Base-by-base conservation (phyloP, 1,140 invertebrate genomes). In the Zaprionus africanus region DNA sequence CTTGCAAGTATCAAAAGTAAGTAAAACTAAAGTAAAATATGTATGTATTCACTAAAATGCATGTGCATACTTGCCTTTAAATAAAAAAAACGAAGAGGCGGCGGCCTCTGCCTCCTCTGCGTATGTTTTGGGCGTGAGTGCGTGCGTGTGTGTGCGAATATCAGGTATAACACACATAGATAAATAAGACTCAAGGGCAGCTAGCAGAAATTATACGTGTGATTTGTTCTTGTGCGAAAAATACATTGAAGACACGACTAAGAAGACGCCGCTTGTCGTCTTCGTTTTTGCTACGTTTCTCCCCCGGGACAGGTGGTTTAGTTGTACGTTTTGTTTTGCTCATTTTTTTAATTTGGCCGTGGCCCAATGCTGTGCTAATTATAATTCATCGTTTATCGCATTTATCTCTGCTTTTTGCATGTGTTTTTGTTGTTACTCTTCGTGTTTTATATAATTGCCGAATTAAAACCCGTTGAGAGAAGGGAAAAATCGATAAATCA, bases 401-500 rank as follows among this genome's bases (percentile, higher is more conserved):
- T 12, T 41, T n/a, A 24, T 59, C 15, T 28, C 19, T 57, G 54
- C 57, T 58, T 36, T 34, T 76, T 51, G 26, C 12, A 19, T 43
- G 12, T 56, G 22, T 26, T 17, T n/a, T 19, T 31, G 9, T 36
- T 56, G 26, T 24, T 41, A 7, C 34, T 64, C 22, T 61, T 31
- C 67, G 22, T n/a, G 51, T 70, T 87, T 87, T 87, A 87, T 87
- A 65, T 87, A 87, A 87, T 81, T 84, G 70, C 38, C 61, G 17
- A 76, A 85, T 68, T 68, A 54, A 36, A 72, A 43, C 46, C 26
- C 24, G 41, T 72, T 56, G 53, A 43, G 34, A 54, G 24, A 51
- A 65, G 81, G 70, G 85, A 85, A 88, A 88, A 88, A 88, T 88
- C 85, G 63, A 88, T 88, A 88, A 88, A 87, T 87, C 84, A 87